Evolutionary conservation across 1,140 invertebrate genomes (phyloP), one percentile per base, ranked within the genome.

Genomic region (Drosophila tsacasi): DNA sequence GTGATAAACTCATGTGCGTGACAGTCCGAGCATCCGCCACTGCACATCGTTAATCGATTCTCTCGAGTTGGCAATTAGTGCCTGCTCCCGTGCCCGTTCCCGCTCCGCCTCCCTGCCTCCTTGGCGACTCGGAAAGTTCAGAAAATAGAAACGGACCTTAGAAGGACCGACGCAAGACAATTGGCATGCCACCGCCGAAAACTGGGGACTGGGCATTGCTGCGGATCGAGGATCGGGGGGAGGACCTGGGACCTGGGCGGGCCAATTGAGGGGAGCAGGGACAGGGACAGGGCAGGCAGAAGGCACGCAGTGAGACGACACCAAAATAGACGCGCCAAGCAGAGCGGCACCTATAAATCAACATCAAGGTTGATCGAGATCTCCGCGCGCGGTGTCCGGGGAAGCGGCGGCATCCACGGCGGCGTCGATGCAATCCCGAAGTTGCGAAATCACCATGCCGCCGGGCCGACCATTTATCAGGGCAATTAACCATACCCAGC

Each of bases 121-220:
- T 67, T 57, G 65, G 67, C 82, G 49, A 49, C 52, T 69, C 69
- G 65, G 81, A 73, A 62, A 74, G 66, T 81, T 90, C 81, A 76
- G 96, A 94, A 94, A 97, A 97, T 92, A 92, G 91, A 86, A 92
- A 92, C 91, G 87, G 92, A 92, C 91, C 91, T 83, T 92, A 92
- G 91, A 92, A 92, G 91, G 91, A 92, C 79, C 79, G 91, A 60
- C 79, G 60, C 81, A 69, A 79, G 67, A 90, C 85, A 89, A 89
- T 90, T 91, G 86, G 79, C 71, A 55, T 61, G 32, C 61, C 73
- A n/a, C 40, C 40, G 10, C 40, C 30, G 50, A 54, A 35, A 35
- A 35, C 50, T 21, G 40, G 39, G 63, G 63, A 62, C 39, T 65
- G 32, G 47, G 59, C 13, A 25, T 2, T 21, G 49, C 25, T n/a